These are phyloP conservation scores for Drosophila mulleri DNA, from an alignment of 2,888 invertebrate genomes.

Conservation along the genomic window DNA sequence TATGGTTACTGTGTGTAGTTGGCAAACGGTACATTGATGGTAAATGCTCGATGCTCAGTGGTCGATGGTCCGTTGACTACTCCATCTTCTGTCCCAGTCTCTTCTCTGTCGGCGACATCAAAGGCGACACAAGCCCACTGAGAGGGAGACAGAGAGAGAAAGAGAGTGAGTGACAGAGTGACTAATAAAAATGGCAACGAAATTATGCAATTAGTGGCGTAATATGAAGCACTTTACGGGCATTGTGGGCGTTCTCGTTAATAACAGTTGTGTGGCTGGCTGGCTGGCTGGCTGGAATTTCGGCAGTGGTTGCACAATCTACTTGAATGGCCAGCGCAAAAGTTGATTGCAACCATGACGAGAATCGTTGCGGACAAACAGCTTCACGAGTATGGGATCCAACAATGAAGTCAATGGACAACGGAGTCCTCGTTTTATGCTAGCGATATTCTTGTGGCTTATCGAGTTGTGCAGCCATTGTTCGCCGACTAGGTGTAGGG, in stretches of 20 bases:
- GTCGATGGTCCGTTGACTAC: conserved; percentile 17
- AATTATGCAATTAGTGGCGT: conserved; percentile 79
- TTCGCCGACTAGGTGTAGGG: background rate
- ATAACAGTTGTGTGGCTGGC: conserved; percentile 52
- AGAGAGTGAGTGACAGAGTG: conserved; percentile 47
- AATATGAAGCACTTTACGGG: conserved; percentile 79
- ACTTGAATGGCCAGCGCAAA: conserved; percentile 49
- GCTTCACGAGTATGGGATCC: conserved; percentile 6
- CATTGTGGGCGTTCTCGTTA: conserved; percentile 75
- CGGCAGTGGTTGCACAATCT: conserved; percentile 8
- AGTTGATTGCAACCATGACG: conserved; percentile 39
- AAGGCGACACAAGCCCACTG: conserved; percentile 59
- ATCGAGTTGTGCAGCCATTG: conserved; percentile 27
- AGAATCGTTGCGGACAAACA: conserved; percentile 21
- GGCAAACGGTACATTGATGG: conserved; percentile 28
- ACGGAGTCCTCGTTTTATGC: conserved; percentile 21
- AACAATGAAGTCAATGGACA: conserved; percentile 24
- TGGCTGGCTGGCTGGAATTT: background rate
- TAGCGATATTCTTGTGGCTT: conserved; percentile 34
- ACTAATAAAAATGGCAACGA: conserved; percentile 78
- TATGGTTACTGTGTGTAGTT: background rate
- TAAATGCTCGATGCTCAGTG: conserved; percentile 30
- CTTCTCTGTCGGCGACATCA: conserved; percentile 60
- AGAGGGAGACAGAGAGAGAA: conserved; percentile 51
- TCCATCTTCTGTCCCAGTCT: background rate